These are phyloP conservation scores for Pentalonia nigronervosa DNA, from an alignment of 1,140 invertebrate genomes.

Conservation along the genomic window DNA sequence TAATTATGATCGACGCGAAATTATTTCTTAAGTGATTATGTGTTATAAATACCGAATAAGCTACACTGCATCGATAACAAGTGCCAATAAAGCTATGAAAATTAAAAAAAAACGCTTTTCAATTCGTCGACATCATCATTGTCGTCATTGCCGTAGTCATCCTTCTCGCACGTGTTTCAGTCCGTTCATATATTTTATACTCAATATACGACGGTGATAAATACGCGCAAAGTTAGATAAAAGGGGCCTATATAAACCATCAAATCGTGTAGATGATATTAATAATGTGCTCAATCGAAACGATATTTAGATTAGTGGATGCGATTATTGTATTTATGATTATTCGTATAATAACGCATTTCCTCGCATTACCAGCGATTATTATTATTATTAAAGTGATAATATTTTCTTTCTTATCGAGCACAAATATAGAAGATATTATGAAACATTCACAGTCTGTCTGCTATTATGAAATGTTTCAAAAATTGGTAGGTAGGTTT, in stretches of 20 bases:
- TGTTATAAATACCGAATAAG: not conserved
- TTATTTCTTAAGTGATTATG: not conserved
- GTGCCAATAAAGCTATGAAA: not conserved
- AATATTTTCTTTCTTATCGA: not conserved
- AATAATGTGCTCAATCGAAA: not conserved
- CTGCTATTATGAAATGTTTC: not conserved
- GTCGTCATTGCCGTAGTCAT: not conserved
- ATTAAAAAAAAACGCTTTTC: not conserved
- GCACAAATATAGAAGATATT: not conserved
- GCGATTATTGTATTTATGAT: not conserved
- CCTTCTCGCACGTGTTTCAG: not conserved
- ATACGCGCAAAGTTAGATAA: too few relatives aligned
- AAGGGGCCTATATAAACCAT: not conserved
- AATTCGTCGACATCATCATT: not conserved
- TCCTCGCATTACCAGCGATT: not conserved
- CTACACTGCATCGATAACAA: not conserved
- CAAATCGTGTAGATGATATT: not conserved
- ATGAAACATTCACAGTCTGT: not conserved
- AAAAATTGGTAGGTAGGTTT: not conserved
- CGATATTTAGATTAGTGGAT: not conserved
- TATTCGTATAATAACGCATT: not conserved
- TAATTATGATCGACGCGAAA: not conserved
- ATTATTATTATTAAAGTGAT: not conserved
- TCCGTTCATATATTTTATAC: not conserved
- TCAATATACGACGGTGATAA: too few relatives aligned